These are phyloP conservation scores for Falco naumanni DNA, from an alignment of 2,797 vertebrate genomes.

Conservation along the genomic window DNA sequence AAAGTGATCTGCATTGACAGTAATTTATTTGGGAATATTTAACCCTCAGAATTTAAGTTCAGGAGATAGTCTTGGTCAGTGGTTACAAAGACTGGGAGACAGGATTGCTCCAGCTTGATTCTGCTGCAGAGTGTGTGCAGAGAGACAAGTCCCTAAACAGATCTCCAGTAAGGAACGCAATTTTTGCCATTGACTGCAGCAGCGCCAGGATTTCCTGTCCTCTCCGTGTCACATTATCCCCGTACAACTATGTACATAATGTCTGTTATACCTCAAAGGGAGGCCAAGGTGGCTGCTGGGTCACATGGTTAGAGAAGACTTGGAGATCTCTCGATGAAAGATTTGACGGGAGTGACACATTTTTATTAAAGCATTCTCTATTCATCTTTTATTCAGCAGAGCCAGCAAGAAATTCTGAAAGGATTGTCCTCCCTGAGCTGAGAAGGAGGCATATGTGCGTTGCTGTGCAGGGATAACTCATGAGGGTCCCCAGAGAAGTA, in stretches of 20 bases:
- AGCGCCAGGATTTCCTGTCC: not conserved
- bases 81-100: not conserved
- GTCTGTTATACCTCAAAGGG: not conserved
- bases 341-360: not conserved
- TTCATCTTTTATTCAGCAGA: not conserved
- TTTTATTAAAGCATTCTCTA: not conserved
- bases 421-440: not conserved
- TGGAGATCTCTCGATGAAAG: not conserved
- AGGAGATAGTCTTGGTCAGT: not conserved
- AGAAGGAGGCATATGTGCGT: not conserved
- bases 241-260: not conserved
- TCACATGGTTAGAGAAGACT: not conserved
- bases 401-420: not conserved
- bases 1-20: not conserved
- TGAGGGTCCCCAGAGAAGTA: not conserved
- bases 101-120: not conserved
- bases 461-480: not conserved
- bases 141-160: not conserved
- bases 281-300: not conserved
- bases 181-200: not conserved
- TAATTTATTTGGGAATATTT: slow-evolving; percentile 17
- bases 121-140: not conserved
- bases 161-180: not conserved
- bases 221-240: not conserved
- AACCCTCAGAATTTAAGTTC: not conserved